Evolutionary conservation across 2,797 vertebrate species (phyloP).

Genomic region (Notamacropus eugenii): DNA sequence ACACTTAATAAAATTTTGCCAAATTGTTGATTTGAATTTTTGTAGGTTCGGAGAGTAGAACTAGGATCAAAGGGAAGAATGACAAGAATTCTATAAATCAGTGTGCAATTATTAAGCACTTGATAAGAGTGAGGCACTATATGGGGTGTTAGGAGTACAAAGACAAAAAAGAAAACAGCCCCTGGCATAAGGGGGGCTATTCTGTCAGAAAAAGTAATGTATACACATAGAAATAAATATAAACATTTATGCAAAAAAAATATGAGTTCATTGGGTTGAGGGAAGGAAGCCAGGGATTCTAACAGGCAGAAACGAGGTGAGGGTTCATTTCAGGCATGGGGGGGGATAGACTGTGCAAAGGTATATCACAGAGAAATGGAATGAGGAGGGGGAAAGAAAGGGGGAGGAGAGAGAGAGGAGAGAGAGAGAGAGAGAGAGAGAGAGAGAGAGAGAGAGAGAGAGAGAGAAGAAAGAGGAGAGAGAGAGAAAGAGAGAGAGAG

Average conservation of each 20-base stretch:
- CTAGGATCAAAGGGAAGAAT: not conserved
- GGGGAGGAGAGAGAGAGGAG: not conserved
- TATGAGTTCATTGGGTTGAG: not conserved
- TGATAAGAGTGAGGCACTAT: not conserved
- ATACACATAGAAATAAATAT: not conserved
- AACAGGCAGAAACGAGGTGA: not conserved
- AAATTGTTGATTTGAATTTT: not conserved
- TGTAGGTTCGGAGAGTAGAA: not conserved
- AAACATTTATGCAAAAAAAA: not conserved
- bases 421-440: too few species aligned
- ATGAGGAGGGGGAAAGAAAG: too few species aligned
- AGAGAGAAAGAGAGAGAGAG: not conserved
- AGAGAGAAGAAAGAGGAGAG: too few species aligned
- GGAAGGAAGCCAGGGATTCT: not conserved
- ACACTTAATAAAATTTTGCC: not conserved
- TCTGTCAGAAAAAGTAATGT: not conserved
- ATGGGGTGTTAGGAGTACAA: not conserved
- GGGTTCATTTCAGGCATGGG: not conserved
- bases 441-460: too few species aligned
- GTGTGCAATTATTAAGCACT: not conserved
- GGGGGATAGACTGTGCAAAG: not conserved
- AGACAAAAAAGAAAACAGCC: not conserved
- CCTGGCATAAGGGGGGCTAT: not conserved
- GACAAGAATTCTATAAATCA: not conserved
- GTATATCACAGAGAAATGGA: not conserved